Percentiles rank a stretch among this genome's conserved stretches.
Evolutionary conservation across 2,797 vertebrate species (phyloP).

Genomic region (Poeciliopsis turneri): DNA sequence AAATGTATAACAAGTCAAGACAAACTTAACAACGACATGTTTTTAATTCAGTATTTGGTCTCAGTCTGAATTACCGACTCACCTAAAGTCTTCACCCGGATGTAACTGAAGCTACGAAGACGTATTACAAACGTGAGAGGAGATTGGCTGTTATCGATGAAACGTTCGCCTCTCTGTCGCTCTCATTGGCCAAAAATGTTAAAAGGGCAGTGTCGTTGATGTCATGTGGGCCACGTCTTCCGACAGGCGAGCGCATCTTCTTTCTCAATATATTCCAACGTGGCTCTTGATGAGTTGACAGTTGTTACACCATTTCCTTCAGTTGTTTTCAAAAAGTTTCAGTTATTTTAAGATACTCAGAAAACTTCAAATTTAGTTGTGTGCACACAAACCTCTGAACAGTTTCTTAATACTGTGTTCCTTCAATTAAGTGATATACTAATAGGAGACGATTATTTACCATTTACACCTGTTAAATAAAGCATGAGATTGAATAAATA

Average conservation of each 20-base stretch:
- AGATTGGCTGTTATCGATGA: conserved; percentile 55
- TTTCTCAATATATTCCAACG: conserved; percentile 38
- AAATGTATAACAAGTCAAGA: neutral
- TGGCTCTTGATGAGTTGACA: conserved; percentile 33
- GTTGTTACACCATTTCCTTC: conserved; percentile 4
- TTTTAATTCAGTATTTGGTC: conserved; percentile 37
- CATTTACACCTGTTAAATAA: neutral
- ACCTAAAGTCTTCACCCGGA: conserved; percentile 77
- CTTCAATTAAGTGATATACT: neutral
- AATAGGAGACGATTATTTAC: neutral
- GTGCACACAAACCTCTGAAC: neutral
- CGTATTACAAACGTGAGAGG: conserved; percentile 38
- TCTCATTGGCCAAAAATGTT: conserved; percentile 44
- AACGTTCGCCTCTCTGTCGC: conserved; percentile 17
- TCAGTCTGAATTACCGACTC: conserved; percentile 62
- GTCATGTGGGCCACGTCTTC: conserved; percentile 42
- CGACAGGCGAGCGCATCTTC: neutral
- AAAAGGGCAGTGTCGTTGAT: fast-evolving
- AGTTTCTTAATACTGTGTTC: no score
- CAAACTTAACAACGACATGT: conserved; percentile 7
- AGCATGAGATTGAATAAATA: neutral
- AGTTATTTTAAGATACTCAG: neutral
- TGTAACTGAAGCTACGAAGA: conserved; percentile 49
- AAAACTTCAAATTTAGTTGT: neutral
- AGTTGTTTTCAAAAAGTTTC: neutral